Percentiles rank a stretch among this genome's conserved stretches.
These are phyloP conservation scores for Stratiolaelaps scimitus DNA, from an alignment of 1,140 invertebrate genomes.

Conservation along the genomic window DNA sequence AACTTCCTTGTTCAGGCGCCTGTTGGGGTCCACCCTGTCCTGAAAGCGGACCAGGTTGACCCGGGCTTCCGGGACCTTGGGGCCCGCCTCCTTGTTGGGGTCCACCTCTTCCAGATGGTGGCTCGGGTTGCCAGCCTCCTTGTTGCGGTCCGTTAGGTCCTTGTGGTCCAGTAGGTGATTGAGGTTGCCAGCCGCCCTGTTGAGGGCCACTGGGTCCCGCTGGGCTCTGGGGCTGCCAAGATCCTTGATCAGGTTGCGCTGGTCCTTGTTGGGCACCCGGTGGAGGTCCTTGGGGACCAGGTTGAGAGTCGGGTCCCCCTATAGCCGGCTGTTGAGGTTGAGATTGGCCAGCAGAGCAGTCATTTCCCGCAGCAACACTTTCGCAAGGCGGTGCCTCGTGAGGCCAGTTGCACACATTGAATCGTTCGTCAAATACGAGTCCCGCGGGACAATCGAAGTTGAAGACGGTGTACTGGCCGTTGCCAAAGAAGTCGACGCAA, in stretches of 20 bases:
- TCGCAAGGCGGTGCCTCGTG: conserved; percentile 55
- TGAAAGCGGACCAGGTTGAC: too few relatives aligned
- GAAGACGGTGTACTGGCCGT: conserved; percentile 51
- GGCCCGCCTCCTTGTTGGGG: too few relatives aligned
- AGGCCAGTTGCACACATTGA: conserved; percentile 62
- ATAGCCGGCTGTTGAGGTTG: not conserved
- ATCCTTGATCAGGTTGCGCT: not conserved
- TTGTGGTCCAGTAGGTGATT: not conserved
- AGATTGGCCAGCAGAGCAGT: not conserved
- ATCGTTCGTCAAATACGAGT: conserved; percentile 59
- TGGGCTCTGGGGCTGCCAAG: conserved; percentile 15
- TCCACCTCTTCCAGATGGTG: too few relatives aligned
- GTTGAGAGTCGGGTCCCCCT: not conserved
- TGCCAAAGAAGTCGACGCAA: conserved; percentile 51
- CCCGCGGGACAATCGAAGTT: conserved; percentile 68
- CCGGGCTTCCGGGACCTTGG: too few relatives aligned
- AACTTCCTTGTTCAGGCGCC: too few relatives aligned
- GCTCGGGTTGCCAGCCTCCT: too few relatives aligned
- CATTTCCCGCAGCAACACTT: conserved; percentile 4
- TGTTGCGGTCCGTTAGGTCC: too few relatives aligned
- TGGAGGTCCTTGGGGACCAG: not conserved
- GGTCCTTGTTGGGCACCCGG: not conserved
- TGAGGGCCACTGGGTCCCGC: not conserved
- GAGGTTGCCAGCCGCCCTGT: conserved; percentile 12
- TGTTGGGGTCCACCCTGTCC: too few relatives aligned